Evolutionary conservation across 2,113 vertebrate genomes (phyloP).

Genomic region (Trogon melanurus): DNA sequence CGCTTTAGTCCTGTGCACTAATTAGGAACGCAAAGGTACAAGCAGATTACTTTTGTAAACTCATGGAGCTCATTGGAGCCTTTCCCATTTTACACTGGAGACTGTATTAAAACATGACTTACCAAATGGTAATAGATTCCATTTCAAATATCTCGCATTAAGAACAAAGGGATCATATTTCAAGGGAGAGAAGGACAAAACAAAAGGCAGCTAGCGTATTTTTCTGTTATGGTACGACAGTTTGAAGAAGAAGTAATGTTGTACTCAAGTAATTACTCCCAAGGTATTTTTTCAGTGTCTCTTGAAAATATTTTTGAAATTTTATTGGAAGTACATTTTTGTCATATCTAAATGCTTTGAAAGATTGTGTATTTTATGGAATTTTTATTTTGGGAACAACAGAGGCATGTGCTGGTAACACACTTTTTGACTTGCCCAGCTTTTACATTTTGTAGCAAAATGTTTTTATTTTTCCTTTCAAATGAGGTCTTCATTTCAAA

Average conservation of each 20-base stretch:
- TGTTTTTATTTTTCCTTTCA: conserved; percentile 4
- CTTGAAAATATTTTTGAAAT: background rate
- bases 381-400: background rate
- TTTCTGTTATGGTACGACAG: background rate
- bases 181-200: background rate
- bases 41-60: conserved; percentile 3
- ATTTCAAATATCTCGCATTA: background rate
- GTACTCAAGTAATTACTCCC: background rate
- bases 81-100: background rate
- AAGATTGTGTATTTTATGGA: background rate
- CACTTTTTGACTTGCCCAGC: background rate
- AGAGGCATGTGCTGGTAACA: background rate
- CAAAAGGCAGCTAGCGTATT: background rate
- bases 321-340: background rate
- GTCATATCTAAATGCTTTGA: background rate
- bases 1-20: background rate
- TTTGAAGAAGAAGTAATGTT: background rate
- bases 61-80: background rate
- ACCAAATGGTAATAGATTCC: background rate
- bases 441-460: background rate
- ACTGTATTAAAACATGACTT: background rate
- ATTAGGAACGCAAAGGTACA: background rate
- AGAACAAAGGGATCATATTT: background rate
- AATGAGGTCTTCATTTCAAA: background rate
- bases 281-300: background rate